phyloP scores from a whole-genome alignment of 2,113 vertebrate species.

The Petaurus breviceps region DNA sequence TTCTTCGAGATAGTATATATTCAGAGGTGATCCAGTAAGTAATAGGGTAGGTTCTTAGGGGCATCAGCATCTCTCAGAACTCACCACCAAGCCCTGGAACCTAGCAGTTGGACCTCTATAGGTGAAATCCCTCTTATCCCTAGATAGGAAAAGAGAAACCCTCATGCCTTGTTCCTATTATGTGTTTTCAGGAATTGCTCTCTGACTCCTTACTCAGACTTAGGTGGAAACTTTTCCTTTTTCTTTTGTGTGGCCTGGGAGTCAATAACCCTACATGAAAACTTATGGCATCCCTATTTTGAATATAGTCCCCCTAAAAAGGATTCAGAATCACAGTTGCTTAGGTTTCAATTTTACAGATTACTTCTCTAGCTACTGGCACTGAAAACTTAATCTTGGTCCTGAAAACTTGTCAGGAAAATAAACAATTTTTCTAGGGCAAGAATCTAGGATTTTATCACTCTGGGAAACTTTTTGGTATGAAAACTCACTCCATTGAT shows the following conservation, averaged over 20 bases:
- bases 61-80: not conserved
- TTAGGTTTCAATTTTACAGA: slow-evolving; percentile 42
- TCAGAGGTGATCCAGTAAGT: not conserved
- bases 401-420: slow-evolving; percentile 40
- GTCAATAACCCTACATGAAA: not conserved
- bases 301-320: slow-evolving; percentile 7
- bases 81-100: not conserved
- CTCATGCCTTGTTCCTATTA: not conserved
- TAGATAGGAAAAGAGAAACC: no score
- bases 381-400: slow-evolving; percentile 10
- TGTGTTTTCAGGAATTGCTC: not conserved
- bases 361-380: slow-evolving; percentile 48
- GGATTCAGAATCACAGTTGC: not conserved
- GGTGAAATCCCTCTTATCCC: not conserved
- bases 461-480: not conserved
- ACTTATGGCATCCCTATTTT: not conserved
- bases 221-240: not conserved
- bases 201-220: no score
- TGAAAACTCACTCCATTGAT: not conserved
- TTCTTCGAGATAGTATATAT: not conserved
- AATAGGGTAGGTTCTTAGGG: not conserved
- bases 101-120: not conserved
- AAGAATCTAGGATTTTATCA: no score
- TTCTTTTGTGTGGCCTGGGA: not conserved
- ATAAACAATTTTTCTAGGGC: not conserved